Evolutionary conservation across 2,888 invertebrate species (phyloP).

Genomic region (Syritta pipiens): DNA sequence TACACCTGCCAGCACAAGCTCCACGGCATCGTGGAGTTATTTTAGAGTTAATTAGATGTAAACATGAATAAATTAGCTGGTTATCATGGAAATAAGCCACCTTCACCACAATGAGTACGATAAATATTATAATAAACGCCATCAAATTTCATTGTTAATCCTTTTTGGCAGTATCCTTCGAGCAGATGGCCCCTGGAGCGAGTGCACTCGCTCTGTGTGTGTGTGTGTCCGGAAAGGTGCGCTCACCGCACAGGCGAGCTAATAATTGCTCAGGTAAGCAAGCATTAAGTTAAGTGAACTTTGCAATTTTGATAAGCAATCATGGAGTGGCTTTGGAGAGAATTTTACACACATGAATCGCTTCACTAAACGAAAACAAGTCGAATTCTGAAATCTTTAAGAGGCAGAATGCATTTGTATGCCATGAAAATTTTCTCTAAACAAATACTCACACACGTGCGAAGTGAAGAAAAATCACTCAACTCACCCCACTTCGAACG

Average conservation of each 20-base stretch:
- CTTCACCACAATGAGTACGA: constrained; percentile 13
- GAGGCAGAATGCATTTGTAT: not conserved
- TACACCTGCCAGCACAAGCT: too few species aligned
- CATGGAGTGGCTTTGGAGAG: constrained; percentile 25
- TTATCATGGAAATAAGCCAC: constrained; percentile 18
- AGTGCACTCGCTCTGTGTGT: too few species aligned
- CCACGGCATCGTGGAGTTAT: too few species aligned
- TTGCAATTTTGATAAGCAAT: constrained; percentile 69
- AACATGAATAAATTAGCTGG: constrained; percentile 39
- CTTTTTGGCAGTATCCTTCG: constrained; percentile 6
- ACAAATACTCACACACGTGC: too few species aligned
- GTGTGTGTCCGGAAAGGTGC: too few species aligned
- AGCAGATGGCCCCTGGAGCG: constrained; percentile 24
- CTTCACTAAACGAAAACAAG: constrained; percentile 27
- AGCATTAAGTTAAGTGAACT: constrained; percentile 65
- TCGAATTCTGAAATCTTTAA: too few species aligned
- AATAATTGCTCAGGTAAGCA: constrained; percentile 48
- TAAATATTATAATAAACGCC: constrained; percentile 29
- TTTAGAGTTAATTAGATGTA: constrained; percentile 35
- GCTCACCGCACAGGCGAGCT: too few species aligned
- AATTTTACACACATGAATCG: constrained; percentile 30
- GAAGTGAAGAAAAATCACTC: constrained; percentile 47
- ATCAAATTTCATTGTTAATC: constrained; percentile 54
- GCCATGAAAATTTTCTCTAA: not conserved
- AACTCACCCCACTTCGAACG: constrained; percentile 2